Conservation (phyloP, 2,888 invertebrate genomes). For the Apamea sordens region DNA sequence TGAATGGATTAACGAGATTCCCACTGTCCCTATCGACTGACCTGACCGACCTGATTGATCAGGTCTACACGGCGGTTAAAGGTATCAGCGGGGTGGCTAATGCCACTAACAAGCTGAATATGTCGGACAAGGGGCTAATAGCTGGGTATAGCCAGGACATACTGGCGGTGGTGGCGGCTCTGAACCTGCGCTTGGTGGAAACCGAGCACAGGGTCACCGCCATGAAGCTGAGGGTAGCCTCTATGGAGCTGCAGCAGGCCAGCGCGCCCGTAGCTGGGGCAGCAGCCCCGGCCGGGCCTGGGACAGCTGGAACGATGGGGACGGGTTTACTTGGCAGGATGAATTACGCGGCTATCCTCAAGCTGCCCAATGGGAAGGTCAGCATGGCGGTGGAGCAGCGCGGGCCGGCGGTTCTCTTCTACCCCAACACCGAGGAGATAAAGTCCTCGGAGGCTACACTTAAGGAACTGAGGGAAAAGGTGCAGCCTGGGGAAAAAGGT, state of each 20-base stretch:
- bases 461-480: neutral
- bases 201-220: accelerated
- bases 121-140: neutral
- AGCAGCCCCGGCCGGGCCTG: no score
- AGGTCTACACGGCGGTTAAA: neutral
- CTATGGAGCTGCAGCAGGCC: neutral
- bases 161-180: neutral
- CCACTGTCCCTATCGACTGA: no score
- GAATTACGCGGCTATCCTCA: no score
- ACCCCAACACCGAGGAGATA: accelerated
- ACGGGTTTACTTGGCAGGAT: no score
- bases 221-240: neutral
- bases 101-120: accelerated
- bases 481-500: no score
- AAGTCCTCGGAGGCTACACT: neutral
- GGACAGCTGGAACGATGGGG: accelerated
- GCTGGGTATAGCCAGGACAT: neutral
- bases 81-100: neutral
- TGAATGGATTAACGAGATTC: no score
- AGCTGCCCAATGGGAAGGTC: neutral
- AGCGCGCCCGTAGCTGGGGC: accelerated
- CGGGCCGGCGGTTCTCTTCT: neutral
- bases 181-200: no score
- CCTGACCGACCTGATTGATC: neutral
- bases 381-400: neutral